These are phyloP conservation scores for Octonoba sinensis DNA, from an alignment of 2,888 invertebrate species.

Conservation along the genomic window DNA sequence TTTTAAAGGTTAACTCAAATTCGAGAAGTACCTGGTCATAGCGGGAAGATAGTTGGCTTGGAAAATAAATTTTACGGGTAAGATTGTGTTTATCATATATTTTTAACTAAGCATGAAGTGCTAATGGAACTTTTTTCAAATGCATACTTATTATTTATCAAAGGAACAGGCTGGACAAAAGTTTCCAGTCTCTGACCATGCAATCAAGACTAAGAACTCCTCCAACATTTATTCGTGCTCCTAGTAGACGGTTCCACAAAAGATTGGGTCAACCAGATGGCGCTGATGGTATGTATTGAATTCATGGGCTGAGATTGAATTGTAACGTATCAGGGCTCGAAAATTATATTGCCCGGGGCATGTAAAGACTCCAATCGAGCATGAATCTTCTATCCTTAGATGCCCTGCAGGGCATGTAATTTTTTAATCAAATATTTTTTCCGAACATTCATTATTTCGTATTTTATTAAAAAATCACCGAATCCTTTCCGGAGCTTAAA, in stretches of 20 bases:
- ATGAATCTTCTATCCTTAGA: too few species aligned
- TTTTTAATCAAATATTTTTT: too few species aligned
- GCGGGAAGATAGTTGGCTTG: constrained; percentile 81
- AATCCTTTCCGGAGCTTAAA: too few species aligned
- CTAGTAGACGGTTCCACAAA: constrained; percentile 80
- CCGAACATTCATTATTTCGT: too few species aligned
- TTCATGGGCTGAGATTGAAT: background rate
- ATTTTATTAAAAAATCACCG: too few species aligned
- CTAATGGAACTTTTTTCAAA: background rate
- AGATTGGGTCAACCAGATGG: constrained; percentile 67
- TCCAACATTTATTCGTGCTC: constrained; percentile 83
- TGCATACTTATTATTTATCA: background rate
- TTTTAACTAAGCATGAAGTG: background rate
- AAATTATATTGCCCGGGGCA: too few species aligned
- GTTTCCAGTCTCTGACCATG: constrained; percentile 39
- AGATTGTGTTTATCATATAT: constrained; percentile 38
- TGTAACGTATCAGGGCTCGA: too few species aligned
- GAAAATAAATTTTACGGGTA: constrained; percentile 86
- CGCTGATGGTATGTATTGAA: constrained; percentile 64
- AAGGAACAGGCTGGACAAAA: constrained; percentile 63
- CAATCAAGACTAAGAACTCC: constrained; percentile 74
- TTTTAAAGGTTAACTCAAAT: constrained; percentile 59
- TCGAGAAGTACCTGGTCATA: constrained; percentile 55
- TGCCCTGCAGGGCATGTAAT: too few species aligned
- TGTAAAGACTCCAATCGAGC: too few species aligned